Percentiles rank a stretch among this genome's conserved stretches.
Evolutionary conservation across 2,888 invertebrate species (phyloP).

Genomic region (Atethmia centrago): DNA sequence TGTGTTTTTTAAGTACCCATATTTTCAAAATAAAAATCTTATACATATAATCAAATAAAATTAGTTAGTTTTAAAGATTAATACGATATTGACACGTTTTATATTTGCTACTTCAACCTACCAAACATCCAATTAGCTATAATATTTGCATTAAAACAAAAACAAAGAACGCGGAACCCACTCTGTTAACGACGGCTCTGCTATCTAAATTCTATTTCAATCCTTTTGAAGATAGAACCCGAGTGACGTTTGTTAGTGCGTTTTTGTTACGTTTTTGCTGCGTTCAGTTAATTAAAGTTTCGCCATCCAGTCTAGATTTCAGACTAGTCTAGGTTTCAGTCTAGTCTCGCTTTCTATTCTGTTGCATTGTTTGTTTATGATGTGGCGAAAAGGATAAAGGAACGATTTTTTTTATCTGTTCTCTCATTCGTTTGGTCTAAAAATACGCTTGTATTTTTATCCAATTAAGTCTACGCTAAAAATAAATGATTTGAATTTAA

Average conservation of each 20-base stretch:
- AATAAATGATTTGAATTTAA: not conserved
- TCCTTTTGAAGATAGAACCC: constrained; percentile 52
- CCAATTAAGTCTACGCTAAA: constrained; percentile 16
- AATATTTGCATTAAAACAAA: not conserved
- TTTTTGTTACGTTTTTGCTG: constrained; percentile 42
- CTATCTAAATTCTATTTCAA: constrained; percentile 38
- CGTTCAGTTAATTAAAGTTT: constrained; percentile 63
- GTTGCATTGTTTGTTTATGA: constrained; percentile 21
- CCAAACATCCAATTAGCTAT: not conserved
- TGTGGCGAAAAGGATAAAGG: constrained; percentile 13
- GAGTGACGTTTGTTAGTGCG: constrained; percentile 52
- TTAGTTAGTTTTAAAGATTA: not conserved
- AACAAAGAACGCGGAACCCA: constrained; percentile 34
- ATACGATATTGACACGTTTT: not conserved
- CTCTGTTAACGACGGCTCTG: not conserved
- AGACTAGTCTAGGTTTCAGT: constrained; percentile 23
- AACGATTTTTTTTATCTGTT: constrained; percentile 6
- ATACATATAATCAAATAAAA: no score
- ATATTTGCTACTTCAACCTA: not conserved
- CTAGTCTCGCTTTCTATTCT: constrained; percentile 26
- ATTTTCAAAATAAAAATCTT: no score
- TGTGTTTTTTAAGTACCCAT: no score
- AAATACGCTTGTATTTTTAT: constrained; percentile 10
- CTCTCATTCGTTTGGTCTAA: not conserved
- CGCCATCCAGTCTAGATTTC: constrained; percentile 27